Evolutionary conservation across 1,140 invertebrate genomes (phyloP).

Genomic region (Dendrolimus kikuchii): DNA sequence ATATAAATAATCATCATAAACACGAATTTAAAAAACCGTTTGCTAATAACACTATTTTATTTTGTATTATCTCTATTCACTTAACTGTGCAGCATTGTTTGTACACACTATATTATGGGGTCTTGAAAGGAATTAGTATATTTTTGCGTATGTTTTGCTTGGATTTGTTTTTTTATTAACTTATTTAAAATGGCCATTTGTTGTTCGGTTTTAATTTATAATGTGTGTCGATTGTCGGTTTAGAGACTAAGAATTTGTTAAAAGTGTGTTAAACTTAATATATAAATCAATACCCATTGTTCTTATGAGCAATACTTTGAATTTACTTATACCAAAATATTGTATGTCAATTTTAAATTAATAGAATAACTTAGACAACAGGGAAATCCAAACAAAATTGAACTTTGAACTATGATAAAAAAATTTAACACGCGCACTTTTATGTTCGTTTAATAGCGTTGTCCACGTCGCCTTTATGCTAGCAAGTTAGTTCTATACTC

Average conservation of each 20-base stretch:
- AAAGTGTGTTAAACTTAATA: constrained; percentile 23
- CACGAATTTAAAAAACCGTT: too few species aligned
- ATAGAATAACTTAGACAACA: too few species aligned
- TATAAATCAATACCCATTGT: constrained; percentile 8
- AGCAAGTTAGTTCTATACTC: too few species aligned
- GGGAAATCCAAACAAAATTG: too few species aligned
- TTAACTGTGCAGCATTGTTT: constrained; percentile 6
- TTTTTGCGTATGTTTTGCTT: constrained; percentile 47
- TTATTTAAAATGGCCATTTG: constrained; percentile 47
- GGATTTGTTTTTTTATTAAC: constrained; percentile 56
- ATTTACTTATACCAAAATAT: constrained; percentile 5
- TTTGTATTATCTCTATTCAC: neutral
- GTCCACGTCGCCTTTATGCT: too few species aligned
- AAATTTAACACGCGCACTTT: too few species aligned
- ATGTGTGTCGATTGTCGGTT: constrained; percentile 36
- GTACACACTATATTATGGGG: constrained; percentile 7
- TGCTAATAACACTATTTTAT: too few species aligned
- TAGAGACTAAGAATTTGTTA: constrained; percentile 25
- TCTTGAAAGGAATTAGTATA: constrained; percentile 23
- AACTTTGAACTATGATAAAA: too few species aligned
- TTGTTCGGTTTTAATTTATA: constrained; percentile 44
- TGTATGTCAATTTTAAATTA: too few species aligned
- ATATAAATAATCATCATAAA: too few species aligned
- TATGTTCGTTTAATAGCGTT: too few species aligned
- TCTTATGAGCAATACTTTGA: neutral